Conservation (phyloP, 2,888 invertebrate species). For the Chalcosyrphus nemorum region DNA sequence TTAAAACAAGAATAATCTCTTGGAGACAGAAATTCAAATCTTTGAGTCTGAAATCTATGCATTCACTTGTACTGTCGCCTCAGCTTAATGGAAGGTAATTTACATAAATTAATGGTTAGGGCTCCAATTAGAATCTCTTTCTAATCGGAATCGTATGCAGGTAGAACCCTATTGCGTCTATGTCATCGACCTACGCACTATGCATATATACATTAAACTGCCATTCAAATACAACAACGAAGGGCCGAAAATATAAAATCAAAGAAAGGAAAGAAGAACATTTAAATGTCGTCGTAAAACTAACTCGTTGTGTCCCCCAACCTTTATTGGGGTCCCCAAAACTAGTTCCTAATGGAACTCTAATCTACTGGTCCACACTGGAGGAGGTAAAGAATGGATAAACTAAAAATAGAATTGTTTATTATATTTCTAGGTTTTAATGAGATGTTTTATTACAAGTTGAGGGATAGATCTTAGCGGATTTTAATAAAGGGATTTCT, state of each 20-base stretch:
- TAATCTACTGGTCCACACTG: not conserved
- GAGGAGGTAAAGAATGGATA: not conserved
- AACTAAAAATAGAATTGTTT: not conserved
- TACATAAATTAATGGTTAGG: conserved; percentile 10
- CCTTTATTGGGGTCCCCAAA: not conserved
- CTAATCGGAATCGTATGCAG: not conserved
- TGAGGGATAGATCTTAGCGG: too few relatives aligned
- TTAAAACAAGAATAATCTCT: not conserved
- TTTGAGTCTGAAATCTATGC: not conserved
- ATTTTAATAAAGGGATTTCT: too few relatives aligned
- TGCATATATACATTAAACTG: not conserved
- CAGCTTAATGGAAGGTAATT: not conserved
- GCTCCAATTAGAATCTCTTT: not conserved
- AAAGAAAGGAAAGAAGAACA: not conserved
- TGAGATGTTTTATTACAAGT: too few relatives aligned
- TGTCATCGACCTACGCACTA: not conserved
- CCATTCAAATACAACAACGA: too few relatives aligned
- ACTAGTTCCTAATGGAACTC: not conserved
- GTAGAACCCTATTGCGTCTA: not conserved
- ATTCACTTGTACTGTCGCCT: not conserved
- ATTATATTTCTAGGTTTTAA: not conserved
- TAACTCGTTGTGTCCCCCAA: not conserved
- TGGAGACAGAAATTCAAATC: not conserved
- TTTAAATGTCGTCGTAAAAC: not conserved
- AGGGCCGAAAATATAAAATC: too few relatives aligned